phyloP scores from a whole-genome alignment of 2,113 vertebrate genomes.

The Burhinus bistriatus region DNA sequence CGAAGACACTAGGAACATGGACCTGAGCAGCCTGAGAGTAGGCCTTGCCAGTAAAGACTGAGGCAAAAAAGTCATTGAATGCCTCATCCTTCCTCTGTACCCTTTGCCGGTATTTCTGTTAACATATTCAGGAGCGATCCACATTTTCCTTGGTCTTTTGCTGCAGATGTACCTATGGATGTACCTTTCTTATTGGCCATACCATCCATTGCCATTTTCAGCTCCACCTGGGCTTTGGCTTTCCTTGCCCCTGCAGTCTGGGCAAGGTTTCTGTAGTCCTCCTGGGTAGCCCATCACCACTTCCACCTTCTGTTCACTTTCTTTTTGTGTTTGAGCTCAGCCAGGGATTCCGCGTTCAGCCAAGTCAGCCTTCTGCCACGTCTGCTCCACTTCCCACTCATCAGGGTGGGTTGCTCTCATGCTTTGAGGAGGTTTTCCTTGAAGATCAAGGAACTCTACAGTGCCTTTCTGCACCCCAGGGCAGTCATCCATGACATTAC shows the following conservation, averaged over 20 bases:
- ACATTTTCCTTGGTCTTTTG: background rate
- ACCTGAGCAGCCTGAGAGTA: background rate
- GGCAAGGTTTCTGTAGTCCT: background rate
- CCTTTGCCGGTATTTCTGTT: background rate
- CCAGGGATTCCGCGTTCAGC: background rate
- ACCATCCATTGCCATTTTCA: background rate
- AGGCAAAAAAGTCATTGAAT: background rate
- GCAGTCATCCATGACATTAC: background rate
- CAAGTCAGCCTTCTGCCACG: background rate
- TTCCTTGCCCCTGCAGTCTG: background rate
- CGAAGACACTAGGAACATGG: background rate
- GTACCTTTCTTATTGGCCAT: background rate
- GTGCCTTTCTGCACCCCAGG: background rate
- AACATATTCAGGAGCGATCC: background rate
- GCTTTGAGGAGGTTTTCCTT: background rate
- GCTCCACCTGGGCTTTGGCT: background rate
- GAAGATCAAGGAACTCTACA: background rate
- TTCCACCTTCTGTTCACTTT: conserved; percentile 7
- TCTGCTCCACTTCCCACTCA: background rate
- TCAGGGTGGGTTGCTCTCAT: background rate
- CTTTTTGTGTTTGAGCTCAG: background rate
- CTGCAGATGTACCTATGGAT: background rate
- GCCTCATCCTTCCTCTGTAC: background rate
- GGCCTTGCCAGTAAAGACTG: background rate
- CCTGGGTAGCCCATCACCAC: background rate